These are phyloP conservation scores for Zaprionus lachaisei DNA, from an alignment of 1,140 invertebrate genomes.

Conservation along the genomic window DNA sequence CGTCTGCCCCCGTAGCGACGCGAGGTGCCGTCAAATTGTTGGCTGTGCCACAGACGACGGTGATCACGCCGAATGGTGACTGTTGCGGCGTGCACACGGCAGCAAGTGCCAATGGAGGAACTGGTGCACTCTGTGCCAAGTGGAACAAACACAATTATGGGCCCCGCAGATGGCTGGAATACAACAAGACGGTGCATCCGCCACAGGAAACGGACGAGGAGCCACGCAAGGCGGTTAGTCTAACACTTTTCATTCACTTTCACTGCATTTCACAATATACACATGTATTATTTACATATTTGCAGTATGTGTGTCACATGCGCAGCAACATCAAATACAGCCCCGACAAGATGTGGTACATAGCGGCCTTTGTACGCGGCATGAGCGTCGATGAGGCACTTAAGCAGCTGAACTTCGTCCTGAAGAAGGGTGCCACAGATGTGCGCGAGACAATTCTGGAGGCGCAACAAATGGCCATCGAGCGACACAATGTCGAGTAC, in stretches of 20 bases:
- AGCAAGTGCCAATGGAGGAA: constrained; percentile 23
- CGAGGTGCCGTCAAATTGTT: constrained; percentile 17
- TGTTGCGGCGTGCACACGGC: constrained; percentile 65
- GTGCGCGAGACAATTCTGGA: constrained; percentile 93
- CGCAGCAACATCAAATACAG: constrained; percentile 94
- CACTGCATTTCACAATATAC: background rate
- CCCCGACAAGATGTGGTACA: constrained; percentile 96
- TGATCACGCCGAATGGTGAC: constrained; percentile 31
- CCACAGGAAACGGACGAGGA: constrained; percentile 90
- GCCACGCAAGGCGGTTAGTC: constrained; percentile 91
- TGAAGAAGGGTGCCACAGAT: constrained; percentile 92
- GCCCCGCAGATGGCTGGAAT: constrained; percentile 86
- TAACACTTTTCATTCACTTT: background rate
- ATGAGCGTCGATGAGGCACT: constrained; percentile 97
- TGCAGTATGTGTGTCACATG: constrained; percentile 94
- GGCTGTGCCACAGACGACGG: constrained; percentile 2
- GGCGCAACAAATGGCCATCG: constrained; percentile 94
- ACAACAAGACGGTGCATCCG: constrained; percentile 92
- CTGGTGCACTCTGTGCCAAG: constrained; percentile 51
- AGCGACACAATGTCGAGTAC: constrained; percentile 97
- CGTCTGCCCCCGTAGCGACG: constrained; percentile 10
- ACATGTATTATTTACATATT: constrained; percentile 61
- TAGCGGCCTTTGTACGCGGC: constrained; percentile 93
- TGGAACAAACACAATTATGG: constrained; percentile 79
- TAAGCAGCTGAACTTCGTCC: constrained; percentile 93